Evolutionary conservation across 2,113 vertebrate species (phyloP).

Genomic region (Ailuropoda melanoleuca): DNA sequence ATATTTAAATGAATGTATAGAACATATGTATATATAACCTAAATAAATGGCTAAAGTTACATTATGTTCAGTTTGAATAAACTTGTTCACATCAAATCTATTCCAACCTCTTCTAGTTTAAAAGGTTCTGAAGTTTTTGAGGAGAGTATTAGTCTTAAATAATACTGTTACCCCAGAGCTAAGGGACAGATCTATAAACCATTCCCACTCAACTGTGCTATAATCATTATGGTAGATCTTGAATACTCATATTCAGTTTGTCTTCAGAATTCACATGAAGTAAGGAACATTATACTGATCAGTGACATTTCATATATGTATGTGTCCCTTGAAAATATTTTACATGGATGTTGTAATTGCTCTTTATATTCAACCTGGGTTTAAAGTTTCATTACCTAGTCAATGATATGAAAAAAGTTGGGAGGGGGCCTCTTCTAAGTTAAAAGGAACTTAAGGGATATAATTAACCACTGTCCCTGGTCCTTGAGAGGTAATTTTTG

Average conservation of each 20-base stretch:
- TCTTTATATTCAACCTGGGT: neutral
- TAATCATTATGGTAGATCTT: neutral
- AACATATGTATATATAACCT: neutral
- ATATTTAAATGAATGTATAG: neutral
- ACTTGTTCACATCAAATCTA: neutral
- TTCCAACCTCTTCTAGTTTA: neutral
- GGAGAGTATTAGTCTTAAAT: neutral
- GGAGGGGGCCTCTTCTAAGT: neutral
- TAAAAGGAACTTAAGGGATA: neutral
- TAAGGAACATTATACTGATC: neutral
- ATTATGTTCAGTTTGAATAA: neutral
- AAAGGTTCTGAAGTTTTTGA: neutral
- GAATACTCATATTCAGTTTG: neutral
- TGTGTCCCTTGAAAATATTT: neutral
- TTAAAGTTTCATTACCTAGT: neutral
- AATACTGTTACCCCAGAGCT: neutral
- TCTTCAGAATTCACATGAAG: neutral
- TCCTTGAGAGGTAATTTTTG: slow-evolving; percentile 13
- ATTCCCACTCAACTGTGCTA: neutral
- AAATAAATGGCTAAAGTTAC: neutral
- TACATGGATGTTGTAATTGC: neutral
- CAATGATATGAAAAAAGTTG: neutral
- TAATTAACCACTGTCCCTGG: neutral
- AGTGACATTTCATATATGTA: slow-evolving; percentile 13
- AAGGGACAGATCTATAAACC: neutral